Evolutionary conservation across 2,888 invertebrate genomes (phyloP), one percentile per base, ranked within the genome.

Genomic region (Pantelozetes paolii): DNA sequence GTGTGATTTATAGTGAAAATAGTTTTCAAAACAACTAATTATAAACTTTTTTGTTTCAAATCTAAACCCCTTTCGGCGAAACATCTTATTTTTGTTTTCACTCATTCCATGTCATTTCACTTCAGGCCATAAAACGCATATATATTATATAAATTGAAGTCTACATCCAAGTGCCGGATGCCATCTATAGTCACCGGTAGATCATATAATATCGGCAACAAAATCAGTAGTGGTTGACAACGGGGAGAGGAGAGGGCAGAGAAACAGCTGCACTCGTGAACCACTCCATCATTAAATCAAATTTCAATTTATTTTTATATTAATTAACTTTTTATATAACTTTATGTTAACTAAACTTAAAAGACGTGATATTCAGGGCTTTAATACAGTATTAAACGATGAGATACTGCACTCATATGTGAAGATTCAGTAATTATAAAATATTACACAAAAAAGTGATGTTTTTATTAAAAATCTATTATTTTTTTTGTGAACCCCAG

Each of bases 161-260:
- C n/a, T n/a, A 50, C n/a, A 50, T 18, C 50, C n/a, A 50, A 6
- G 20, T 18, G 6, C n/a, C 20, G 50, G 8, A 50, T 50, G 50
- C 50, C 50, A 50, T 50, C 50, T 50, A 50, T 20, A 50, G n/a
- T 50, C 50, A 50, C 20, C 2, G 50, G 50, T 50, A 20, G 50
- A 8, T 20, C 50, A 50, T 50, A 50, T 1, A 20, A 20, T 50
- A 50, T 50, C 50, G 20, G 45, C 13, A 45, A 45, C 13, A 13
- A n/a, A 50, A 50, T 50, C 50, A 20, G n/a, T 45, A 45, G 2
- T 2, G 15, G 45, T 50, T 50, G 20, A 20, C 50, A 50, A 20
- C n/a, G 18, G 50, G 20, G 20, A 20, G 50, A 3, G 6, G 6
- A 18, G 40, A 45, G 45, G 2, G 2, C 15, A 20, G 50, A 50